Evolutionary conservation across 1,140 invertebrate genomes (phyloP), one percentile per base, ranked within the genome.

Genomic region (Planococcus citri): DNA sequence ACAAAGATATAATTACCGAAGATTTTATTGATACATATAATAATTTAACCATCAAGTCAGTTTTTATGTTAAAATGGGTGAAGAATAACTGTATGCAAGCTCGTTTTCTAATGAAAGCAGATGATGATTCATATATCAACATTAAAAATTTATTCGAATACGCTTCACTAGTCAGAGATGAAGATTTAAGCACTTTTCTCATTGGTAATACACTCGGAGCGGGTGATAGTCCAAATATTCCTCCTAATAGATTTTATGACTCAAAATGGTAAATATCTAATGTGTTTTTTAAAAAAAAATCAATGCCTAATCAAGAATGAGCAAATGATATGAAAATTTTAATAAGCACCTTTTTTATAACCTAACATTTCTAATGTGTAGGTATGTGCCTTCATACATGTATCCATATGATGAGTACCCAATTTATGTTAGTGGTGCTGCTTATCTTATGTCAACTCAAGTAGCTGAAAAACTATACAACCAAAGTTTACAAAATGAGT

Each of bases 1-100:
- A 87, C 73, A 84, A 86, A 27, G 94, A 97, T 78, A 86, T 97
- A n/a, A 87, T 97, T 51, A 89, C 95, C 79, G 92, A 94, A 78
- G 85, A 86, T 69, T 95, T 95, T 76, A 76, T 88, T 12, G 94
- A 97, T 77, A 87, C 88, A 0, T 97, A 97, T 78, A 91, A 92
- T 76, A 97, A 97, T 83, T 80, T 97, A 68, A 96, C 93, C 0
- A 77, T 95, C 6, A 97, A 97, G 77, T 90, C 88, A 20, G 84
- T 92, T n/a, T 87, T 91, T 84, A 83, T 92, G 78, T 78, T 95
- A 51, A 93, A 94, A 76, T 91, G 90, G 86, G 84, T 90, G 6
- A 84, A 79, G 0, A 80, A 79, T 8, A 83, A 85, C 72, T 92
- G 89, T 75, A 76, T 79, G 64, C 77, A 79, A 78, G 81, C 83